These are phyloP conservation scores for Montipora efflorescens DNA, from an alignment of 64 coral and sea anemone genomes.

Conservation along the genomic window DNA sequence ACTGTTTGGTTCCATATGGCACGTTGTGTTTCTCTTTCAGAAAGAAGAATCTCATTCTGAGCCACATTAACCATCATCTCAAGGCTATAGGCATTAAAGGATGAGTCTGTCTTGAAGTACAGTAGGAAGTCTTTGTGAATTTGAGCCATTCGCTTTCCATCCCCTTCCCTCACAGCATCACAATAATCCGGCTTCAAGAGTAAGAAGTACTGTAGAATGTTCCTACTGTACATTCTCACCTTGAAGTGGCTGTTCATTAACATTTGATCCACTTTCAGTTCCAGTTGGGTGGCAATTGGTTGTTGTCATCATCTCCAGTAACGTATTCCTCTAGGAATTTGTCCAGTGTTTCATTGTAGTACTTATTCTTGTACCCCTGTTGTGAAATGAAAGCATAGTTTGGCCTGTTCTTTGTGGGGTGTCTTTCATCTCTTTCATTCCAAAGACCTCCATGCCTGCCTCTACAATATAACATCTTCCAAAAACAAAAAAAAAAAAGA, in stretches of 20 bases:
- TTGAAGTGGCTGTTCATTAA: neutral
- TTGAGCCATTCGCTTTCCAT: constrained; percentile 2
- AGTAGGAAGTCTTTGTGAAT: constrained; percentile 53
- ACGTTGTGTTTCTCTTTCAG: constrained; percentile 42
- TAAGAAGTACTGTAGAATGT: constrained; percentile 54
- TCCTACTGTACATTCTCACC: constrained; percentile 34
- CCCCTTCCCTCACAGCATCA: constrained; percentile 58
- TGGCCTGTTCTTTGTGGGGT: neutral
- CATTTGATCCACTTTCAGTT: neutral
- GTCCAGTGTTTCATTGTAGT: neutral
- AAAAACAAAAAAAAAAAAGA: no score
- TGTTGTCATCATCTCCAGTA: neutral
- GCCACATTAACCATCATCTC: constrained; percentile 57
- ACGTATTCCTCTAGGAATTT: neutral
- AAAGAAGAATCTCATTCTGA: constrained; percentile 51
- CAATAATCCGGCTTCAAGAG: constrained; percentile 39
- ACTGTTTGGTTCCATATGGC: constrained; percentile 61
- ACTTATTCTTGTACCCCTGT: neutral
- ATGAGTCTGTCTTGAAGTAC: constrained; percentile 30
- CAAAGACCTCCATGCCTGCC: neutral
- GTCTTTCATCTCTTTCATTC: neutral
- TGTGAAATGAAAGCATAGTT: neutral
- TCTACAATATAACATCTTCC: neutral
- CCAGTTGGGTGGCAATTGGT: neutral
- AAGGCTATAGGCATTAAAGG: constrained; percentile 46